phyloP scores from a whole-genome alignment of 2,888 invertebrate genomes.

The Epinotia nisella region DNA sequence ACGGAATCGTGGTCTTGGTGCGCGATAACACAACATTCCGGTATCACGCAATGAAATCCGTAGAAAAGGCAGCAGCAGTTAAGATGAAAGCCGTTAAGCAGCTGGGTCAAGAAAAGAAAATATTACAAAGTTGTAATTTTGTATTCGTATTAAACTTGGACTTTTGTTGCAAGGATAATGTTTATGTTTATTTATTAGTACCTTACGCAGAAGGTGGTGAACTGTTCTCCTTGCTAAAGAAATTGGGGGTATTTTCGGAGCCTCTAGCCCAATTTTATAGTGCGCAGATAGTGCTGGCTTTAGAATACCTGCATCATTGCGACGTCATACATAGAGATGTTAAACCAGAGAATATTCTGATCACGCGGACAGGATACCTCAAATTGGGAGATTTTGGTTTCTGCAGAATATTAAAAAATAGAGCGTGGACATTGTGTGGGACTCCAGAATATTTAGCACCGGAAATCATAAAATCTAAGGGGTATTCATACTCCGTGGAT shows the following conservation, averaged over 20 bases:
- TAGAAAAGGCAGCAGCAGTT: constrained; percentile 92
- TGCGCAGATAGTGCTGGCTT: constrained; percentile 93
- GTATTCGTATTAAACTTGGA: constrained; percentile 93
- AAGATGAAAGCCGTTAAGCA: constrained; percentile 93
- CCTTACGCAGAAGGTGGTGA: constrained; percentile 94
- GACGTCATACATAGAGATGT: constrained; percentile 94
- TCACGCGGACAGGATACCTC: constrained; percentile 89
- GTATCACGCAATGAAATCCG: constrained; percentile 93
- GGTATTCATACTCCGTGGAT: constrained; percentile 95
- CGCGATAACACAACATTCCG: constrained; percentile 85
- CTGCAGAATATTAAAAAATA: constrained; percentile 89
- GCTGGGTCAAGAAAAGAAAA: constrained; percentile 92
- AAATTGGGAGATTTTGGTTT: constrained; percentile 97
- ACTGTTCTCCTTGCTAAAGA: constrained; percentile 89
- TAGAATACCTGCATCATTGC: constrained; percentile 95
- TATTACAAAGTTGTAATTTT: constrained; percentile 92
- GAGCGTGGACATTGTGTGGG: constrained; percentile 97
- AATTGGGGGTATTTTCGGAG: constrained; percentile 86
- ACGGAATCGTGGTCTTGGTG: constrained; percentile 91
- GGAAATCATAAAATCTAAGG: constrained; percentile 94
- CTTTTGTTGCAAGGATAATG: constrained; percentile 92
- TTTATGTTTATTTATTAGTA: constrained; percentile 91
- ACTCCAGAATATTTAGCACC: constrained; percentile 98
- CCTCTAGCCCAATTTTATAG: constrained; percentile 93
- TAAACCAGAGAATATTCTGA: constrained; percentile 95